Evolutionary conservation across 2,888 invertebrate species (phyloP), one percentile per base, ranked within the genome.

Genomic region (Tachina lurida): DNA sequence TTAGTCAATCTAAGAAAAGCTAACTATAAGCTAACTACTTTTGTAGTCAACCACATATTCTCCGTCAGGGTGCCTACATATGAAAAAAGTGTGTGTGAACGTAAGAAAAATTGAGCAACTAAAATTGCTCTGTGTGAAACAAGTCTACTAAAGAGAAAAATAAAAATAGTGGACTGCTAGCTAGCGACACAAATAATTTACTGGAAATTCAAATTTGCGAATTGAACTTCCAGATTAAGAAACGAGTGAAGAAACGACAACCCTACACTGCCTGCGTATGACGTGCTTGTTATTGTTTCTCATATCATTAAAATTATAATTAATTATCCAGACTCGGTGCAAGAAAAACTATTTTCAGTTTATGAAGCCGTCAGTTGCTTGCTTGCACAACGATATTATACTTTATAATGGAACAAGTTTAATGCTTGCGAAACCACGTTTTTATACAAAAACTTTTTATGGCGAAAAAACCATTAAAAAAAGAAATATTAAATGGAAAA

Each of bases 271-370:
- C 71, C 73, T 67, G 82, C 70, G 70, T 62, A 70, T 75, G 83
- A 77, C 73, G 80, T 87, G 77, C 76, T 70, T 31, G 31, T 31
- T 31, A 7, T 31, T 31, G 68, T 76, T 80, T 58, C 82, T 84
- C 78, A 76, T 76, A 56, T 60, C 62, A 87, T 88, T 85, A 90
- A 90, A 90, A 89, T 88, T 89, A 90, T 90, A 90, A 90, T 90
- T 89, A 90, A 90, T 90, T 89, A 90, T 90, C 88, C 90, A 87
- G 88, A 74, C 41, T 49, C 47, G 56, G 41, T 56, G 22, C 79
- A 65, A 49, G 56, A 10, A 60, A 77, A 67, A 39, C 67, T 76
- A 76, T 76, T 67, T 75, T 68, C 22, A 68, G 68, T 60, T 49
- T 60, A 70, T 63, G 49, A 52, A 62, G 71, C 39, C 52, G 12